Conservation (phyloP, 2,797 vertebrate species). For the Halcyon badia region DNA sequence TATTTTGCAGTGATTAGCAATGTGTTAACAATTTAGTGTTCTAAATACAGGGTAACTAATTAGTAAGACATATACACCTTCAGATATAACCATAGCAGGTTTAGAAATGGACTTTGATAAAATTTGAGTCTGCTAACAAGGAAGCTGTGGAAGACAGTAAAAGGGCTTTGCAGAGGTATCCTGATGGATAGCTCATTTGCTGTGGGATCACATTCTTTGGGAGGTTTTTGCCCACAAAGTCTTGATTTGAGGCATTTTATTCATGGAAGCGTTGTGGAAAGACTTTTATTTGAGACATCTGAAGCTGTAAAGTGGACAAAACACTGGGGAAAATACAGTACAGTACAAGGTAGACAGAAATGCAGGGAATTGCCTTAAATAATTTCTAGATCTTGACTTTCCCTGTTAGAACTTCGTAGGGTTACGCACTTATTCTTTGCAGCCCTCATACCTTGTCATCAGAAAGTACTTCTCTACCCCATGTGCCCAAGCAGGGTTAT, state of each 20-base stretch:
- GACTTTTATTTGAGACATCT: background rate
- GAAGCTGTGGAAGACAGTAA: background rate
- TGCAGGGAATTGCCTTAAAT: background rate
- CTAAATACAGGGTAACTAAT: background rate
- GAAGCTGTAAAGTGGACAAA: background rate
- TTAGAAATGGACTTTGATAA: background rate
- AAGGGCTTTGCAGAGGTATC: background rate
- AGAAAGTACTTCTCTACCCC: background rate
- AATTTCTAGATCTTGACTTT: background rate
- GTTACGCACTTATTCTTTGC: background rate
- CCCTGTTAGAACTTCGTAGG: background rate
- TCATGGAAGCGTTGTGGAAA: background rate
- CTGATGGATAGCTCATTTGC: background rate
- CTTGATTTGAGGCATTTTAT: background rate
- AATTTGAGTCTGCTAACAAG: background rate
- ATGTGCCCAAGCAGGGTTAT: background rate
- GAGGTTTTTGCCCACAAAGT: background rate
- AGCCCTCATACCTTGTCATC: background rate
- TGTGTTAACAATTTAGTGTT: constrained; percentile 7
- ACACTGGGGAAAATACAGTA: background rate
- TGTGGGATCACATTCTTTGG: background rate
- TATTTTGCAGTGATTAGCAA: constrained; percentile 19
- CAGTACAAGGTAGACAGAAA: background rate
- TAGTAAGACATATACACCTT: background rate
- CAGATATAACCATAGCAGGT: background rate